Conservation (phyloP, 2,797 vertebrate genomes). For the Phrynocephalus forsythii region DNA sequence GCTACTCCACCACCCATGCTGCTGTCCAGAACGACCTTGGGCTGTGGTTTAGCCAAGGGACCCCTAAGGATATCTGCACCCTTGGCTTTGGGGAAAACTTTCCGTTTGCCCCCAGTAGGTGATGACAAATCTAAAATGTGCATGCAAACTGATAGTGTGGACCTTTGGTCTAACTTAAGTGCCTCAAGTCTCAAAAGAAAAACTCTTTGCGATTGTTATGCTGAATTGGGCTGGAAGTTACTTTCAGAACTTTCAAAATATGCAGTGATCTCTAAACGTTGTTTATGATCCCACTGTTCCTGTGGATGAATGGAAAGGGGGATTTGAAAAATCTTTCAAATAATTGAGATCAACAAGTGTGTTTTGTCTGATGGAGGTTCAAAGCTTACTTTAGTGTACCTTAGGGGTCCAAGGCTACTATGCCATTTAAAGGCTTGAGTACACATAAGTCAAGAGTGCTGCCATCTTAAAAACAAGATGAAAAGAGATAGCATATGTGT, state of each 20-base stretch:
- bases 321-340: not conserved
- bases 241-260: not conserved
- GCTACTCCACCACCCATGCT: constrained; percentile 7
- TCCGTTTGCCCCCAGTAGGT: not conserved
- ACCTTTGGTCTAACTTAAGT: not conserved
- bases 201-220: not conserved
- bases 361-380: not conserved
- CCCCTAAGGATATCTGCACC: not conserved
- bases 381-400: not conserved
- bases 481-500: not conserved
- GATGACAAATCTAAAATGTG: not conserved
- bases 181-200: not conserved
- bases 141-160: not conserved
- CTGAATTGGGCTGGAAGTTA: not conserved
- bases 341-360: not conserved
- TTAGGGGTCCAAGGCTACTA: not conserved
- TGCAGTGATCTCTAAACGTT: not conserved
- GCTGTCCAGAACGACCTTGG: not conserved
- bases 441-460: not conserved
- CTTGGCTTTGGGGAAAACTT: not conserved
- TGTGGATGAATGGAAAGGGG: not conserved
- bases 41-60: not conserved
- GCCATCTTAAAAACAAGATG: not conserved
- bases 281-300: not conserved
- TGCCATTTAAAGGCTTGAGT: constrained; percentile 2